Evolutionary conservation across 1,140 invertebrate genomes (phyloP).

Genomic region (Bombus fervidus): DNA sequence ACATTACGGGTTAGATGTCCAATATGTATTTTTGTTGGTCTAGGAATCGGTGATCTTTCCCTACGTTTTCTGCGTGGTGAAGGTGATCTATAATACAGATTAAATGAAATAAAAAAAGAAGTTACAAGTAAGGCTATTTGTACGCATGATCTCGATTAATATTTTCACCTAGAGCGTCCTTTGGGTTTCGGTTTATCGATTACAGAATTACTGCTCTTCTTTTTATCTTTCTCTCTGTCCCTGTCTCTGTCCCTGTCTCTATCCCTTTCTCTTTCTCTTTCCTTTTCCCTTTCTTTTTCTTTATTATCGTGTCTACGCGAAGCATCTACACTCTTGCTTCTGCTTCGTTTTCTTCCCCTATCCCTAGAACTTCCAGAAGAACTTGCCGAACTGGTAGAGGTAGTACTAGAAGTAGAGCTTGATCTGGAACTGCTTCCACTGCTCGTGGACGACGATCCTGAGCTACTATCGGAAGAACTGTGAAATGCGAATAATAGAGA

Average conservation of each 20-base stretch:
- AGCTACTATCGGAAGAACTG: conserved; percentile 91
- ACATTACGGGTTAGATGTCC: conserved; percentile 96
- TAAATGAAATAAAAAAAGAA: background rate
- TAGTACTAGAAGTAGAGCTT: conserved; percentile 86
- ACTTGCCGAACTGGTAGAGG: conserved; percentile 87
- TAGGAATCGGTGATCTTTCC: conserved; percentile 92
- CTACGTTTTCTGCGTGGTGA: conserved; percentile 85
- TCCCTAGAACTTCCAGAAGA: conserved; percentile 85
- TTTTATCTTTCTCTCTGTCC: conserved; percentile 81
- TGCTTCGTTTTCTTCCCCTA: conserved; percentile 78
- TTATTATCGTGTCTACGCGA: conserved; percentile 82
- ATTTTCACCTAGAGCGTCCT: conserved; percentile 81
- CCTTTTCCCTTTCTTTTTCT: conserved; percentile 82
- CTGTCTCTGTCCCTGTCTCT: conserved; percentile 75
- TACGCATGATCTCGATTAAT: background rate
- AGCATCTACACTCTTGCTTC: conserved; percentile 81
- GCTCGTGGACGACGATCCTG: conserved; percentile 84
- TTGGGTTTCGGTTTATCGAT: conserved; percentile 85
- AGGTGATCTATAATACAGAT: conserved; percentile 79
- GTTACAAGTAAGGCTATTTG: background rate
- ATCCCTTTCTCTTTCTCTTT: conserved; percentile 82
- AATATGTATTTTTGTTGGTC: conserved; percentile 95
- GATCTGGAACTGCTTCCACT: conserved; percentile 86
- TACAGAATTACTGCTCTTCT: conserved; percentile 81
- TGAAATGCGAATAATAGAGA: conserved; percentile 41